Conservation (phyloP, 2,113 vertebrate species). For the Anseranas semipalmata region DNA sequence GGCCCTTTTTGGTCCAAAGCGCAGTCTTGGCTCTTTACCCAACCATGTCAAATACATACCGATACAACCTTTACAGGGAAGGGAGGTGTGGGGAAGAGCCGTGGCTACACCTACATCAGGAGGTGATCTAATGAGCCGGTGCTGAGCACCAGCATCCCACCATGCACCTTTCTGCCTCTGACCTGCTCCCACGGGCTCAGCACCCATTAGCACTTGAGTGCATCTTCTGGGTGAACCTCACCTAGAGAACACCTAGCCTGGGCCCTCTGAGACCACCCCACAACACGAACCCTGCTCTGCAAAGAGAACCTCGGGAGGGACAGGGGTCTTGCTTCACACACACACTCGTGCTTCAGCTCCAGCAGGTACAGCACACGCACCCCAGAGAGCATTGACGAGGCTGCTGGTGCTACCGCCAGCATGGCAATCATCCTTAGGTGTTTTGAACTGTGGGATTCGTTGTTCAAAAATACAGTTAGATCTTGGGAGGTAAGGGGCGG, state of each 20-base stretch:
- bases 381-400: not conserved
- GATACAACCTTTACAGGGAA: rapidly evolving
- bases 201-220: rapidly evolving
- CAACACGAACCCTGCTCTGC: rapidly evolving
- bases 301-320: rapidly evolving
- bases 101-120: rapidly evolving
- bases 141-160: not conserved
- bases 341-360: rapidly evolving
- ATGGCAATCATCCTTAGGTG: rapidly evolving
- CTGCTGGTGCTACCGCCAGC: not conserved
- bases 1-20: not conserved
- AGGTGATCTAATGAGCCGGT: no score
- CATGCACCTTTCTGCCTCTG: not conserved
- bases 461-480: not conserved
- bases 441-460: rapidly evolving
- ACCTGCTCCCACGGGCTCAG: not conserved
- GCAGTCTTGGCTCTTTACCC: no score
- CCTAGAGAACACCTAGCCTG: not conserved
- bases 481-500: not conserved
- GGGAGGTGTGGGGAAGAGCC: no score
- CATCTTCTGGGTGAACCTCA: not conserved
- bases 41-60: rapidly evolving
- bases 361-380: rapidly evolving
- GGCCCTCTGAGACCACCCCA: not conserved
- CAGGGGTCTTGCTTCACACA: not conserved